Evolutionary conservation across 2,113 vertebrate species (phyloP).

Genomic region (Gymnobelideus leadbeateri): DNA sequence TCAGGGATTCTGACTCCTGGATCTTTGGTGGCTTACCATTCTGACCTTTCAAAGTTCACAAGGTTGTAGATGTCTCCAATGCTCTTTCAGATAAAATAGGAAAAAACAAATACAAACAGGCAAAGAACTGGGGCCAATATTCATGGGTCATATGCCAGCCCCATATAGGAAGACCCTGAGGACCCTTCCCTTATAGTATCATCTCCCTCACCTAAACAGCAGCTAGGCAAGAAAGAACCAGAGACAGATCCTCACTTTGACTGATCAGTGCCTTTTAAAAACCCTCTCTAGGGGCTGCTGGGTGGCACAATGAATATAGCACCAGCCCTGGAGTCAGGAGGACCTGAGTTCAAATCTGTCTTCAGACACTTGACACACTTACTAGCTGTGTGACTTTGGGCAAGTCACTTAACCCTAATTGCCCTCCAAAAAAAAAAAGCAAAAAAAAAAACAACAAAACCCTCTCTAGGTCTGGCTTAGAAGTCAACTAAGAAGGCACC

Average conservation of each 20-base stretch:
- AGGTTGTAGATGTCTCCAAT: background rate
- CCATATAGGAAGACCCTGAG: background rate
- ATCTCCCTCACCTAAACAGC: background rate
- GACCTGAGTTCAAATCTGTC: too few species aligned
- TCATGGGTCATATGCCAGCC: too few species aligned
- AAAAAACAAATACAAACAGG: background rate
- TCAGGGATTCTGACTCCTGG: background rate
- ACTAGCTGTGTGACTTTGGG: too few species aligned
- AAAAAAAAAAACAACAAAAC: too few species aligned
- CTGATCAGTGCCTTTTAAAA: background rate
- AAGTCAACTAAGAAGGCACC: background rate
- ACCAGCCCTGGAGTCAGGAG: too few species aligned
- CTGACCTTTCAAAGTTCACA: conserved; percentile 5
- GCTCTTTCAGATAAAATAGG: background rate
- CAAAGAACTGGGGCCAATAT: background rate
- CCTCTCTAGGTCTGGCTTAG: background rate
- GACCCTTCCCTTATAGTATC: background rate
- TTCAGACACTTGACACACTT: too few species aligned
- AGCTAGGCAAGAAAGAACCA: background rate
- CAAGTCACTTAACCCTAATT: too few species aligned
- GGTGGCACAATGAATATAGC: too few species aligned
- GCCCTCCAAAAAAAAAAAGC: too few species aligned
- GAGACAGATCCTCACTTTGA: background rate
- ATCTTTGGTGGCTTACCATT: background rate
- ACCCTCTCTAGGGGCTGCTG: background rate